Percentiles rank a stretch among this genome's conserved stretches.
These are phyloP conservation scores for Cryptus viduatorius DNA, from an alignment of 2,888 invertebrate species.

Conservation along the genomic window DNA sequence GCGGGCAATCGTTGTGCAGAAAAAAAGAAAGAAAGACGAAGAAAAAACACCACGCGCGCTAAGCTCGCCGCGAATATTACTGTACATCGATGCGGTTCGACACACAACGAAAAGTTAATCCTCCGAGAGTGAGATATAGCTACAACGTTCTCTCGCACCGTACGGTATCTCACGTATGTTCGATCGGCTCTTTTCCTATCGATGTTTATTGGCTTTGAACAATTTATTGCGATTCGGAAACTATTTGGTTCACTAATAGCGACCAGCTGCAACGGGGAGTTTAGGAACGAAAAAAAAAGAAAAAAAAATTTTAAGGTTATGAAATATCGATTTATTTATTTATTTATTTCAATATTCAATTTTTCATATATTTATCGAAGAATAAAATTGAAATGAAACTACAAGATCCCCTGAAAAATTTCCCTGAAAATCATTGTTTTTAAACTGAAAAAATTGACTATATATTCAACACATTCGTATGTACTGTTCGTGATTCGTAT, in stretches of 20 bases:
- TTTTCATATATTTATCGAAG: too few relatives aligned
- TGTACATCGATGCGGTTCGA: constrained; percentile 70
- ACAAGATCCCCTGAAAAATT: too few relatives aligned
- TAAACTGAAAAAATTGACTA: too few relatives aligned
- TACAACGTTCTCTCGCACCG: constrained; percentile 23
- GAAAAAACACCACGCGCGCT: neutral
- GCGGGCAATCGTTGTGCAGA: constrained; percentile 30
- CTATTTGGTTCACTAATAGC: neutral
- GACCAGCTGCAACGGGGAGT: too few relatives aligned
- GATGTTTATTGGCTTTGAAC: neutral
- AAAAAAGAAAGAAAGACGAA: neutral
- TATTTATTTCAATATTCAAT: too few relatives aligned
- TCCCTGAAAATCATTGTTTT: too few relatives aligned
- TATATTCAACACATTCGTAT: too few relatives aligned
- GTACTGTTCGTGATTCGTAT: too few relatives aligned
- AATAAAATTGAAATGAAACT: too few relatives aligned
- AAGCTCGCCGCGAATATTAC: constrained; percentile 60
- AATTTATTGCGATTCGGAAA: neutral
- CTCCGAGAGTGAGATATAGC: neutral
- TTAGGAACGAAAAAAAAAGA: too few relatives aligned
- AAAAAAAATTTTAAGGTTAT: too few relatives aligned
- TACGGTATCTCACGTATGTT: constrained; percentile 2
- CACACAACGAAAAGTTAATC: constrained; percentile 67
- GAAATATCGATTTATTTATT: too few relatives aligned
- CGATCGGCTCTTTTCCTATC: constrained; percentile 1